phyloP scores from a whole-genome alignment of 2,113 vertebrate species.

The Fulmarus glacialis region DNA sequence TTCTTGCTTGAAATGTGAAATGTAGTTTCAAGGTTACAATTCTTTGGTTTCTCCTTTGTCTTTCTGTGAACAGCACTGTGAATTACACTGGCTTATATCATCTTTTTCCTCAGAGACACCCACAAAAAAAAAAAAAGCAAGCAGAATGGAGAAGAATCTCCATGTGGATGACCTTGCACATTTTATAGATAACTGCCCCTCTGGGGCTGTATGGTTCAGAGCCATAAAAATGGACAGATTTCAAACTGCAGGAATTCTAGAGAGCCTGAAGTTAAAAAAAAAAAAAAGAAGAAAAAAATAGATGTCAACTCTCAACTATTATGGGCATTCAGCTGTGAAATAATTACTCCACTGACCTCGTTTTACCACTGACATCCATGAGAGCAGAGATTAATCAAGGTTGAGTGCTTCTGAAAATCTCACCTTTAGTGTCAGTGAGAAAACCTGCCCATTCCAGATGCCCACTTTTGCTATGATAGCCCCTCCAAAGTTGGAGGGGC shows the following conservation, averaged over 20 bases:
- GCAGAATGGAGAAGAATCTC: not conserved
- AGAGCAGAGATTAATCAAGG: slow-evolving; percentile 32
- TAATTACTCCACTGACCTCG: slow-evolving; percentile 51
- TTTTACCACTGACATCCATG: slow-evolving; percentile 3
- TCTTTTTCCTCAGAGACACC: not conserved
- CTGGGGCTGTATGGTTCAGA: not conserved
- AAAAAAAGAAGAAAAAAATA: not conserved
- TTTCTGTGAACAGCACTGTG: not conserved
- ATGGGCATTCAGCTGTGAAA: slow-evolving; percentile 12
- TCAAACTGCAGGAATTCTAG: not conserved
- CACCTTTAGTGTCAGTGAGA: slow-evolving; percentile 13
- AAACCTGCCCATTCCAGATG: not conserved
- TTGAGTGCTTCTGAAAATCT: slow-evolving; percentile 12
- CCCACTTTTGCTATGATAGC: not conserved
- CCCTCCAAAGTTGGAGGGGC: not conserved
- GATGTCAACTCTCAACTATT: not conserved
- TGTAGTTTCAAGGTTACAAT: not conserved
- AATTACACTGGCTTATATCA: not conserved
- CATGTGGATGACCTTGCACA: not conserved
- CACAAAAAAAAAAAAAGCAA: not conserved
- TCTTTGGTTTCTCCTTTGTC: not conserved
- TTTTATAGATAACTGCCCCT: not conserved
- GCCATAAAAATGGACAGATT: not conserved
- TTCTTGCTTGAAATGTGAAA: not conserved
- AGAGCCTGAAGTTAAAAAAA: not conserved